phyloP scores from a whole-genome alignment of 2,113 vertebrate species.

The Podiceps cristatus region DNA sequence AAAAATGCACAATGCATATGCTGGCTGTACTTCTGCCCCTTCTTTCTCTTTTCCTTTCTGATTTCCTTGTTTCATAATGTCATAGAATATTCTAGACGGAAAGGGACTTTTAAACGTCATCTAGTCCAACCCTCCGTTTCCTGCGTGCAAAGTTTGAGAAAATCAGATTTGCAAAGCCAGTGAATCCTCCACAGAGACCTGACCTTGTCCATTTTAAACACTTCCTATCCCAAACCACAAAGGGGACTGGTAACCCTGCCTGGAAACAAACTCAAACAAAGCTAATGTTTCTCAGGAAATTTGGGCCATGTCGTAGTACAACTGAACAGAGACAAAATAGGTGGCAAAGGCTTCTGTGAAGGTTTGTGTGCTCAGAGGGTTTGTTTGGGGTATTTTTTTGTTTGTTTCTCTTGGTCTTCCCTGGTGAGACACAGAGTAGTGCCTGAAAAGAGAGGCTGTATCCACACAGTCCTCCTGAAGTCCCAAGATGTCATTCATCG shows the following conservation, averaged over 20 bases:
- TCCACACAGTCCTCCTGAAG: background rate
- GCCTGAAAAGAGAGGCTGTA: background rate
- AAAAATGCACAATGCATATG: background rate
- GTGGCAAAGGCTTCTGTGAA: background rate
- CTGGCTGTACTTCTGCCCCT: background rate
- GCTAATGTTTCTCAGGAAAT: background rate
- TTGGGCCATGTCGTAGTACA: background rate
- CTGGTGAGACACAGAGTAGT: accelerated
- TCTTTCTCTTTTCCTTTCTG: background rate
- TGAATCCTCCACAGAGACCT: background rate
- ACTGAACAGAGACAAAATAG: background rate
- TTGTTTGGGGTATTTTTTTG: too few relatives aligned
- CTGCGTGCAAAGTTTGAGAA: background rate
- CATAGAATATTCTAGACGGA: too few relatives aligned
- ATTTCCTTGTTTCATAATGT: background rate
- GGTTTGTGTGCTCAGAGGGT: background rate
- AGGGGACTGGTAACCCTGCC: background rate
- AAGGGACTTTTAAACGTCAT: too few relatives aligned
- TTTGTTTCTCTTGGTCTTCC: background rate
- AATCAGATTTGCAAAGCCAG: background rate
- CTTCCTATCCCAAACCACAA: background rate
- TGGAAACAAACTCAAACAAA: background rate
- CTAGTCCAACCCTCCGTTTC: background rate
- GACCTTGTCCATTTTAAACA: background rate
- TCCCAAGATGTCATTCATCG: background rate